Percentiles rank a stretch among this genome's conserved stretches.
Evolutionary conservation across 2,113 vertebrate genomes (phyloP).

Genomic region (Phoxinus phoxinus): DNA sequence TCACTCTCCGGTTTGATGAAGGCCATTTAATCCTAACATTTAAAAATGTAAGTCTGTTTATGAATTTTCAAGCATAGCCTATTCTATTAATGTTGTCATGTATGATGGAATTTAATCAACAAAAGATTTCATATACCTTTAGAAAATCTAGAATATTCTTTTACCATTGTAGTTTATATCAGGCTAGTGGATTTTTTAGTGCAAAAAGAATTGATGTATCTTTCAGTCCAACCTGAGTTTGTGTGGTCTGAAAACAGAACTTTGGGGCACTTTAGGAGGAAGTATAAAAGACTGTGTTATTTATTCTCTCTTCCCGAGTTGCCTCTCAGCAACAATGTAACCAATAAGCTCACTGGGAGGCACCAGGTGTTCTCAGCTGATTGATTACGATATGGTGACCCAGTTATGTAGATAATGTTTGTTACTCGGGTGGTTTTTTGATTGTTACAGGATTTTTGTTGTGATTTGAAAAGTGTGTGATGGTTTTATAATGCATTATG

Average conservation of each 20-base stretch:
- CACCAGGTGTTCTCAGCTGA: background rate
- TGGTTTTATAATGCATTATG: background rate
- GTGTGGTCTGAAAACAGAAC: slow-evolving; percentile 36
- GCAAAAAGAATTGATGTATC: background rate
- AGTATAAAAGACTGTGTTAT: slow-evolving; percentile 45
- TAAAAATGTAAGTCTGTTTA: slow-evolving; percentile 64
- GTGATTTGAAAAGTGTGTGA: background rate
- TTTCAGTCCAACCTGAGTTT: background rate
- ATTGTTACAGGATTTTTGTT: background rate
- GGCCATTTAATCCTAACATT: slow-evolving; percentile 66
- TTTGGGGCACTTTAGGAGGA: slow-evolving; percentile 51
- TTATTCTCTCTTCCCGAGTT: slow-evolving; percentile 27
- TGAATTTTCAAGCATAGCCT: background rate
- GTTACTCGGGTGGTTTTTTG: background rate
- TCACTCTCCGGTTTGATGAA: slow-evolving; percentile 58
- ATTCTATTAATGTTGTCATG: background rate
- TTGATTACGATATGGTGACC: background rate
- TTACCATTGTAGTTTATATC: background rate
- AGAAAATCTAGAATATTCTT: background rate
- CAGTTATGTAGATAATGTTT: background rate
- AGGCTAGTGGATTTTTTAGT: background rate
- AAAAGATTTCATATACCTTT: background rate
- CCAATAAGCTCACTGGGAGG: background rate
- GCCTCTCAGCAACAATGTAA: background rate
- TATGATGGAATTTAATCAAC: background rate